A percentile compares a stretch with the other conserved stretches of the same genome.
These are phyloP conservation scores for Dolichotis patagonum DNA, from an alignment of 2,113 vertebrate species.

Conservation along the genomic window DNA sequence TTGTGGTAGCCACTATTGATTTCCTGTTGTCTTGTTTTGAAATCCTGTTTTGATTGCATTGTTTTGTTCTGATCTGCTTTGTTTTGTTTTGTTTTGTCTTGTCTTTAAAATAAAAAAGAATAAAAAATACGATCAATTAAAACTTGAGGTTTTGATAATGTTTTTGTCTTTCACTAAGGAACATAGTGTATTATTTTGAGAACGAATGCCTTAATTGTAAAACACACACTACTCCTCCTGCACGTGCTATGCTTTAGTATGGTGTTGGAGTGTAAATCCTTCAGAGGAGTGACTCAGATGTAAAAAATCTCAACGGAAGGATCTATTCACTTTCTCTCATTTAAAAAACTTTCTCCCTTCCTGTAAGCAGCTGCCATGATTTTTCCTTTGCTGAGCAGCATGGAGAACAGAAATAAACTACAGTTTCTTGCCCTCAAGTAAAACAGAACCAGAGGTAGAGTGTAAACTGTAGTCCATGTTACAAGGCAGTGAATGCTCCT, in stretches of 20 bases:
- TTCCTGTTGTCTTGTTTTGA: no score
- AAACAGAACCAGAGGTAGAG: neutral
- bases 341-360: neutral
- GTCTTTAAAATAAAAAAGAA: no score
- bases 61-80: no score
- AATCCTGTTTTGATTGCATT: no score
- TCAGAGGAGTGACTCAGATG: neutral
- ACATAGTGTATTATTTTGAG: neutral
- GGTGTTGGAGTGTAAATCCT: neutral
- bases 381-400: neutral
- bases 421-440: conserved; percentile 14
- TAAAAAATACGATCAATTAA: neutral
- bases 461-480: neutral
- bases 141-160: neutral
- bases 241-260: neutral
- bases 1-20: no score
- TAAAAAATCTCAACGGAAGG: neutral
- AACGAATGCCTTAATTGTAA: neutral
- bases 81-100: no score
- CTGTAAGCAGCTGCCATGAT: neutral
- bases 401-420: conserved; percentile 16
- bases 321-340: conserved; percentile 22
- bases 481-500: neutral
- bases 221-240: neutral
- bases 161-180: conserved; percentile 13